A percentile compares a stretch with the other conserved stretches of the same genome.
phyloP scores from a whole-genome alignment of 1,140 invertebrate genomes.

The Matsumurasca onukii region DNA sequence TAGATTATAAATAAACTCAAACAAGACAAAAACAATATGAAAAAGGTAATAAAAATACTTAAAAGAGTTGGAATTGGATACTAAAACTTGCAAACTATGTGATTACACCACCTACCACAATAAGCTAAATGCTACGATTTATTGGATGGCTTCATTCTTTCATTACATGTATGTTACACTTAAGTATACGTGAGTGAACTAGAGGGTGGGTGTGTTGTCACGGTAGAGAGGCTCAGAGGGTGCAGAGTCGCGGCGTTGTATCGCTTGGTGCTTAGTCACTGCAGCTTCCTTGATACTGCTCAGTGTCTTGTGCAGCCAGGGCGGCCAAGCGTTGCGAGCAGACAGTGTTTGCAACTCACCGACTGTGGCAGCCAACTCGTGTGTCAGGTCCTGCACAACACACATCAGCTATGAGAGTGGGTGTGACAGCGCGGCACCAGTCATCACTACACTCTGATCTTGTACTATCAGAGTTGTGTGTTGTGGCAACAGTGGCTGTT shows the following conservation, averaged over 20 bases:
- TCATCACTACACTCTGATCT: no score
- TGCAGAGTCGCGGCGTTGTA: neutral
- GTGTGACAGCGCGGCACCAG: no score
- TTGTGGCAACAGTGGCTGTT: no score
- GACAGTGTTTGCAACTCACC: constrained; percentile 76
- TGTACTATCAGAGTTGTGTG: no score
- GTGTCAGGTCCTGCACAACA: constrained; percentile 81
- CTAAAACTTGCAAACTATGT: no score
- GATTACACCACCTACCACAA: no score
- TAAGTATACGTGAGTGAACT: neutral
- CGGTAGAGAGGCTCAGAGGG: neutral
- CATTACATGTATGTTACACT: neutral
- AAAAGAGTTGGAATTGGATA: no score
- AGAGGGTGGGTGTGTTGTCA: neutral
- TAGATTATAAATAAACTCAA: no score
- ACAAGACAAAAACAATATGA: no score
- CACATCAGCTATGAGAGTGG: no score
- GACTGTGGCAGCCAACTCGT: constrained; percentile 81
- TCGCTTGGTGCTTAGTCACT: neutral
- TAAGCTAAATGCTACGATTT: constrained; percentile 12
- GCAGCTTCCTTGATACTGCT: constrained; percentile 68
- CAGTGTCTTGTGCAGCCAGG: constrained; percentile 89
- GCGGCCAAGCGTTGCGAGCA: constrained; percentile 72
- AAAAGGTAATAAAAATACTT: no score
- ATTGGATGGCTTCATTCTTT: constrained; percentile 15